Evolutionary conservation across 2,113 vertebrate genomes (phyloP), one percentile per base, ranked within the genome.

Genomic region (Corynorhinus townsendii): DNA sequence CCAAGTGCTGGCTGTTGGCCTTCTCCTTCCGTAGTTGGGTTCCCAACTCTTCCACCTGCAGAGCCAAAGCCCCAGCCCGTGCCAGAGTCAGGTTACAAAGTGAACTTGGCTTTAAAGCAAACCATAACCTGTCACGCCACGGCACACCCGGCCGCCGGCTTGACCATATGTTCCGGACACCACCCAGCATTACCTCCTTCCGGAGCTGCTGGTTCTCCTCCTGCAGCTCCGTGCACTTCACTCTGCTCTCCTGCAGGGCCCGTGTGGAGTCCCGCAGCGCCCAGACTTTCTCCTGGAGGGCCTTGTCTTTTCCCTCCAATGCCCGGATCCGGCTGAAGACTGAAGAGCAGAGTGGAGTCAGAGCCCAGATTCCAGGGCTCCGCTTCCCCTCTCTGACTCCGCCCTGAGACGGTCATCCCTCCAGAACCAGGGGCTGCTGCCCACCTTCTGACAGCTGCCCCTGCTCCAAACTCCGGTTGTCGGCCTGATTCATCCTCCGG

Each of bases 401-500:
- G 49, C 15, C n/a, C n/a, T n/a, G 14, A 49, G 47, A 15, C 15
- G 56, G 28, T 2, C 76, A n/a, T 16, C 17, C 0, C 1, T 62
- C n/a, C 17, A 47, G 15, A 62, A 3, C 75, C 2, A 2, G 64
- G 38, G 77, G 40, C 1, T 15, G 49, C 38, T 47, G 97, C 99
- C 98, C 96, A 99, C 99, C 99, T 0, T 99, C 99, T 4, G 98
- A 98, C 96, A 99, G 98, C 90, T 99, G 99, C 90, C 99, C 99
- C 86, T 99, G 98, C 93, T 99, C 99, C 99, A 99, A 99, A 98
- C 99, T 99, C 14, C 99, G 98, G 90, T 99, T 99, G 62, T 98
- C 99, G 0, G 99, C 99, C 90, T 99, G 99, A 0, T 99, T 99
- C 99, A 99, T 99, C 97, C 99, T 99, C 98, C 99, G 99, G 73